These are phyloP conservation scores for Nymphalis c-album DNA, from an alignment of 2,888 invertebrate species.

Conservation along the genomic window DNA sequence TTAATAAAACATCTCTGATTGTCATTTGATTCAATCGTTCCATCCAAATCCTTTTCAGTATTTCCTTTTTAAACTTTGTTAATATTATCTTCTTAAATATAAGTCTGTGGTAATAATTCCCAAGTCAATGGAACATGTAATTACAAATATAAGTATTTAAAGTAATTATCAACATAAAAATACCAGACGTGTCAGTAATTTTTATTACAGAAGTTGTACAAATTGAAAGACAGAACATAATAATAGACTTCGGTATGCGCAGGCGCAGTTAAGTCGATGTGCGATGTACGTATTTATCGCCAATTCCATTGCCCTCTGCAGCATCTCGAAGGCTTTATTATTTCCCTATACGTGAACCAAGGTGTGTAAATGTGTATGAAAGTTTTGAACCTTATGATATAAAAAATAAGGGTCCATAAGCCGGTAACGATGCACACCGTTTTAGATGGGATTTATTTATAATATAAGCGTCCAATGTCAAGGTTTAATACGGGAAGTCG, in stretches of 20 bases:
- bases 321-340: conserved; percentile 16
- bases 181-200: not conserved
- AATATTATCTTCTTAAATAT: too few relatives aligned
- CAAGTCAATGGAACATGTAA: too few relatives aligned
- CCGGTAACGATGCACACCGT: not conserved
- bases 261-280: conserved; percentile 10
- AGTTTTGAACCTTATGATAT: not conserved
- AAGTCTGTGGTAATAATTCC: too few relatives aligned
- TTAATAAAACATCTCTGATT: too few relatives aligned
- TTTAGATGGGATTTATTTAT: not conserved
- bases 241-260: conserved; percentile 8
- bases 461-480: not conserved
- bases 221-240: conserved; percentile 9
- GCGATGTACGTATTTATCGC: conserved; percentile 14
- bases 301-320: conserved; percentile 10
- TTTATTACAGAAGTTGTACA: conserved; percentile 9
- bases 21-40: too few relatives aligned
- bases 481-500: conserved; percentile 6
- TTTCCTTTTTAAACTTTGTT: too few relatives aligned
- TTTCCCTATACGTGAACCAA: conserved; percentile 9
- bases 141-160: too few relatives aligned
- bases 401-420: not conserved
- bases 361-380: not conserved
- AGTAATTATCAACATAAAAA: too few relatives aligned
- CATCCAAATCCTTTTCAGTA: too few relatives aligned